Percentiles rank a stretch among this genome's conserved stretches.
These are phyloP conservation scores for Smittia aterrima DNA, from an alignment of 2,888 invertebrate genomes.

Conservation along the genomic window DNA sequence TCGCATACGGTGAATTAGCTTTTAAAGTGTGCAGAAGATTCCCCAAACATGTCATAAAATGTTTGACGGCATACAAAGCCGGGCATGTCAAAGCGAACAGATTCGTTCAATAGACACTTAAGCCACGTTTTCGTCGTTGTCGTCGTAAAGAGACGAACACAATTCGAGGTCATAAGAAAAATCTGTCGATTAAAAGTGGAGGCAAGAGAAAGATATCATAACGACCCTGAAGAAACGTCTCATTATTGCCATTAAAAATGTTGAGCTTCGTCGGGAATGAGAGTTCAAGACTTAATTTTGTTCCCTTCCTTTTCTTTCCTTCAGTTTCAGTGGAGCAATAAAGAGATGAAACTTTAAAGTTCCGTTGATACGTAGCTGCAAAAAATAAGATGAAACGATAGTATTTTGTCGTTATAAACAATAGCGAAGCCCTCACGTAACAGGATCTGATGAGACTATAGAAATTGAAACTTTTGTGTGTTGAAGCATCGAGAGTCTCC, in stretches of 20 bases:
- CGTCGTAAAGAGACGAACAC: constrained; percentile 23
- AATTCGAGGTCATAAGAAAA: constrained; percentile 37
- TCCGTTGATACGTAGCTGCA: not conserved
- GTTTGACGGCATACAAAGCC: constrained; percentile 11
- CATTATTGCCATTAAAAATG: constrained; percentile 30
- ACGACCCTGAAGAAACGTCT: constrained; percentile 21
- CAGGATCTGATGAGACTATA: constrained; percentile 7
- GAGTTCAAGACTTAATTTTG: not conserved
- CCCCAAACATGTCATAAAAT: constrained; percentile 42
- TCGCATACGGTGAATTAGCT: constrained; percentile 38
- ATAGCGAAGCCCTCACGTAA: constrained; percentile 15
- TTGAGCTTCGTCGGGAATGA: not conserved
- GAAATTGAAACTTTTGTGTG: constrained; percentile 21
- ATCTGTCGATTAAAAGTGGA: constrained; percentile 34
- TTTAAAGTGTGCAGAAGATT: constrained; percentile 32
- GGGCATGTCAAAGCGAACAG: constrained; percentile 27
- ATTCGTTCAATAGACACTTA: constrained; percentile 35
- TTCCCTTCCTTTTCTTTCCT: too few species aligned
- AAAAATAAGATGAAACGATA: not conserved
- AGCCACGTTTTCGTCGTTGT: constrained; percentile 18
- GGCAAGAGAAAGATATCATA: constrained; percentile 6
- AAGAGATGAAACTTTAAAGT: constrained; percentile 7
- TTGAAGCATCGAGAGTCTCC: not conserved
- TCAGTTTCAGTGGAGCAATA: not conserved
- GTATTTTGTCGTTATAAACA: constrained; percentile 12